Conservation (phyloP, 2,113 vertebrate genomes). For the Bostrychus sinensis region DNA sequence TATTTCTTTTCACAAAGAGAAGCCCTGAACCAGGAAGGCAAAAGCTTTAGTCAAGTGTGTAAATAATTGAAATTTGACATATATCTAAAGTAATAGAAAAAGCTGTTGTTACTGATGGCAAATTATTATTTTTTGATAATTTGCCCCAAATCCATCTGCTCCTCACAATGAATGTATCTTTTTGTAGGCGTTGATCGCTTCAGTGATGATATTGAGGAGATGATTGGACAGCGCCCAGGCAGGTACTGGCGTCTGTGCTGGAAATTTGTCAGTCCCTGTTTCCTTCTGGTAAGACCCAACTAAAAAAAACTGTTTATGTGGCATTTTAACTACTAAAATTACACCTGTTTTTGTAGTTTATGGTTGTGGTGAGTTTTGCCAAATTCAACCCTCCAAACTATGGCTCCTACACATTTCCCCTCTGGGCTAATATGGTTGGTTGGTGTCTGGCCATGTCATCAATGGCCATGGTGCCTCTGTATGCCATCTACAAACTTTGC, state of each 20-base stretch:
- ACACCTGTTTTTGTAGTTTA: slow-evolving; percentile 74
- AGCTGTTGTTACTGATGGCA: not conserved
- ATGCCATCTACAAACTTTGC: slow-evolving; percentile 89
- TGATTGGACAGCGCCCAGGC: slow-evolving; percentile 87
- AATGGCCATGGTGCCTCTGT: slow-evolving; percentile 90
- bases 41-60: not conserved
- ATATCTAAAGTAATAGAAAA: not conserved
- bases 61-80: not conserved
- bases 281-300: slow-evolving; percentile 83
- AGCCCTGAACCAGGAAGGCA: slow-evolving; percentile 45
- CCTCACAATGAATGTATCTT: not conserved
- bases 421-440: slow-evolving; percentile 87
- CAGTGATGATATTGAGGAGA: slow-evolving; percentile 89
- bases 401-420: slow-evolving; percentile 83
- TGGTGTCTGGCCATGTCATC: slow-evolving; percentile 89
- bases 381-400: slow-evolving; percentile 87
- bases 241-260: slow-evolving; percentile 91
- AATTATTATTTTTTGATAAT: not conserved
- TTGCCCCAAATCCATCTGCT: no score
- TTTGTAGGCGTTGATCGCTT: slow-evolving; percentile 86
- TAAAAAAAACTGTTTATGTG: not conserved
- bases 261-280: slow-evolving; percentile 92
- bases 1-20: slow-evolving; percentile 36
- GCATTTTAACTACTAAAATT: not conserved
- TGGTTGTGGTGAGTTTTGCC: slow-evolving; percentile 88